These are phyloP conservation scores for Pangasius sanitwongsei DNA, from an alignment of 2,797 vertebrate species.

Conservation along the genomic window DNA sequence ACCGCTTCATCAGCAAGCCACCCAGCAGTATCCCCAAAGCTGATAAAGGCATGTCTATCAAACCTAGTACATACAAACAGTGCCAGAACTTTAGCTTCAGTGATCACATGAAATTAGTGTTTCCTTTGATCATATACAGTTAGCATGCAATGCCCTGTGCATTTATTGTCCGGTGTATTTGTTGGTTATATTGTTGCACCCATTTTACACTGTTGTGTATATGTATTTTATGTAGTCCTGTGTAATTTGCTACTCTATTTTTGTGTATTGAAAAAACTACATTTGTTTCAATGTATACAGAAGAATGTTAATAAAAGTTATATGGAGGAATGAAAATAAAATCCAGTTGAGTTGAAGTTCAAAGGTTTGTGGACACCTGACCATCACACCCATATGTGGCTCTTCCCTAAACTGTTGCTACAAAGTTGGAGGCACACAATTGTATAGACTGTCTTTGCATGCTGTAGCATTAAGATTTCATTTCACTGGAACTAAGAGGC, in stretches of 20 bases:
- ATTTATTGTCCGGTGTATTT: too few relatives aligned
- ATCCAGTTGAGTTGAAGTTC: too few relatives aligned
- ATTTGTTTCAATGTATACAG: neutral
- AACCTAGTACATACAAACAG: conserved; percentile 65
- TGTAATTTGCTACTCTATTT: too few relatives aligned
- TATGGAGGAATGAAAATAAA: neutral
- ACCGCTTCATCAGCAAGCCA: conserved; percentile 84
- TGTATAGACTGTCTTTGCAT: neutral
- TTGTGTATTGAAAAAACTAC: too few relatives aligned
- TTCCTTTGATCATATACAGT: neutral
- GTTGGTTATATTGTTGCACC: too few relatives aligned
- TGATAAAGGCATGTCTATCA: conserved; percentile 78
- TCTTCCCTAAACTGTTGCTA: too few relatives aligned
- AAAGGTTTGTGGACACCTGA: too few relatives aligned
- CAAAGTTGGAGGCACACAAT: too few relatives aligned
- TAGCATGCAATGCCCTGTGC: neutral
- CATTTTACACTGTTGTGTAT: neutral
- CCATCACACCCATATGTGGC: too few relatives aligned
- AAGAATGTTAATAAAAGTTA: neutral
- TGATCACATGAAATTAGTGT: neutral
- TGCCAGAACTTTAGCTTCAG: neutral
- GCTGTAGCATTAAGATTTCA: neutral
- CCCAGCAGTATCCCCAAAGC: conserved; percentile 81
- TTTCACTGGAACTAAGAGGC: neutral
- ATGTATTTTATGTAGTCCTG: neutral